These are phyloP conservation scores for Anthophora plumipes DNA, from an alignment of 2,888 invertebrate genomes.

Conservation along the genomic window DNA sequence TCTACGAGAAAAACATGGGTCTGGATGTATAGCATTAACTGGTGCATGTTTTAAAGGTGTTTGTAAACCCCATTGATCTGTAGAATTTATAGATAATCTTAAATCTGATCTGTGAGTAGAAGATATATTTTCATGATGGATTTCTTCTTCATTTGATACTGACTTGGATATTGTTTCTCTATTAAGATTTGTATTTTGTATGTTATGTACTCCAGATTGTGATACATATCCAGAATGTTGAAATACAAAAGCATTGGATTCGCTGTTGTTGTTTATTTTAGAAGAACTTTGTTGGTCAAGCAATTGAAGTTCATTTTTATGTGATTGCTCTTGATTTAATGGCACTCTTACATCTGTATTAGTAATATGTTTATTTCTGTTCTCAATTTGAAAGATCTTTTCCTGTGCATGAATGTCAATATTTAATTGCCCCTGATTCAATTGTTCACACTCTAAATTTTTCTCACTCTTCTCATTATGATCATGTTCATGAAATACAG, in stretches of 20 bases:
- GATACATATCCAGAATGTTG: slow-evolving; percentile 16
- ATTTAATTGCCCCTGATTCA: slow-evolving; percentile 20
- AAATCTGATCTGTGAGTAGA: slow-evolving; percentile 19
- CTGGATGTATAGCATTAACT: slow-evolving; percentile 66
- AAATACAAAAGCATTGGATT: neutral
- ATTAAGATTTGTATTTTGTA: slow-evolving; percentile 27
- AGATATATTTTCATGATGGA: slow-evolving; percentile 19
- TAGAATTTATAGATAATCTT: slow-evolving; percentile 6
- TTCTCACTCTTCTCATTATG: neutral
- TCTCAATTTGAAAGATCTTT: slow-evolving; percentile 11
- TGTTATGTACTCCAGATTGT: slow-evolving; percentile 21
- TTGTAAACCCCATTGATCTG: slow-evolving; percentile 59
- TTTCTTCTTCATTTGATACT: slow-evolving; percentile 13
- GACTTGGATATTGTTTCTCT: slow-evolving; percentile 1
- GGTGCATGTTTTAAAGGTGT: slow-evolving; percentile 79
- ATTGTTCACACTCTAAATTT: slow-evolving; percentile 9
- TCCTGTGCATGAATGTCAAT: slow-evolving; percentile 14
- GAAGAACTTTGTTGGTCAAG: slow-evolving; percentile 3
- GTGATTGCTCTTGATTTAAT: neutral
- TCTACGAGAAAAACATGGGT: slow-evolving; percentile 77
- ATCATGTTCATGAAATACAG: neutral
- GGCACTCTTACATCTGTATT: slow-evolving; percentile 24
- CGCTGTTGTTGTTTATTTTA: slow-evolving; percentile 8
- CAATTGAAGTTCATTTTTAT: slow-evolving; percentile 5
- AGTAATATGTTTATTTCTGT: slow-evolving; percentile 8